Conservation (phyloP, 2,797 vertebrate species). For the Pempheris klunzingeri region DNA sequence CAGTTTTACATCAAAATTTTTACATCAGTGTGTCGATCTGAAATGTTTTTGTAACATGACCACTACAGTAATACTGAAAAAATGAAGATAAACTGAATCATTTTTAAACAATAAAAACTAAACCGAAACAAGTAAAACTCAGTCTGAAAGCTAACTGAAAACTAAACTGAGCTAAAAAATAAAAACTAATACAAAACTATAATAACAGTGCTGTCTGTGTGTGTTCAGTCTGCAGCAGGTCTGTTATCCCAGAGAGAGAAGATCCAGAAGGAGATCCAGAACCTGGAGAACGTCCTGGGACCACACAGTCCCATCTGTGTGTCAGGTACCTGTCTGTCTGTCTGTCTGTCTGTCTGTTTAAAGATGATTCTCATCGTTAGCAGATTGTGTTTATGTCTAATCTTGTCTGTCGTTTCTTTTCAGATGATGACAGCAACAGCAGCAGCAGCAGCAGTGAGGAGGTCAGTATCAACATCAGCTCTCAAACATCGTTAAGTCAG, state of each 20-base stretch:
- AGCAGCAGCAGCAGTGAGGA: slow-evolving; percentile 53
- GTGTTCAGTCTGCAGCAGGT: slow-evolving; percentile 48
- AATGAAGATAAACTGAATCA: too few species aligned
- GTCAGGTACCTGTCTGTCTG: slow-evolving; percentile 50
- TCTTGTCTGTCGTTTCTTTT: slow-evolving; percentile 6
- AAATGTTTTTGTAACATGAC: too few species aligned
- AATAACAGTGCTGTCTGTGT: too few species aligned
- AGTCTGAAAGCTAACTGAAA: too few species aligned
- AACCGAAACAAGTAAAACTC: too few species aligned
- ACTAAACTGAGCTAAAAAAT: too few species aligned
- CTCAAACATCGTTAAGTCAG: not conserved
- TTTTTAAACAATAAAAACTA: too few species aligned
- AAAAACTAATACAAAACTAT: too few species aligned
- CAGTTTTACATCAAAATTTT: not conserved
- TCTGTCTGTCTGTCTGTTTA: not conserved
- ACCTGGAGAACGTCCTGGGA: slow-evolving; percentile 65
- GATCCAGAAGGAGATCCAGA: slow-evolving; percentile 68
- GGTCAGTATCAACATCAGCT: slow-evolving; percentile 53
- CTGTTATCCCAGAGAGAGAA: slow-evolving; percentile 65
- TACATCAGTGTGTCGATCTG: too few species aligned
- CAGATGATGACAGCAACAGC: slow-evolving; percentile 34
- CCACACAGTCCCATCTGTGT: slow-evolving; percentile 27
- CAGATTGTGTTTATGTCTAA: not conserved
- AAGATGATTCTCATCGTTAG: too few species aligned
- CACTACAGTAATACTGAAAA: too few species aligned